Evolutionary conservation across 2,888 invertebrate genomes (phyloP).

Genomic region (Trichopria drosophilae): DNA sequence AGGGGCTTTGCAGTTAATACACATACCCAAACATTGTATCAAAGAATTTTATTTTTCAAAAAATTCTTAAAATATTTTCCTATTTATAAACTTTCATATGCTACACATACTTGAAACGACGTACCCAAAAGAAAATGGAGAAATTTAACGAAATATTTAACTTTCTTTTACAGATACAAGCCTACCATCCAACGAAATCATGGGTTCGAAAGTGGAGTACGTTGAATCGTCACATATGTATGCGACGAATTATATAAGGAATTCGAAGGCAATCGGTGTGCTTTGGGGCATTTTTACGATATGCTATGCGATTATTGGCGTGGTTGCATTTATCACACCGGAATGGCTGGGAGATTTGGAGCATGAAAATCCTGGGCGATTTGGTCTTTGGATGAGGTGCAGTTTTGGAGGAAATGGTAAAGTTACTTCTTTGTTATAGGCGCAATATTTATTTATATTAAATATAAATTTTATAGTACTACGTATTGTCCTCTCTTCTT

Average conservation of each 20-base stretch:
- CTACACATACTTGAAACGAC: not conserved
- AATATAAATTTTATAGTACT: too few species aligned
- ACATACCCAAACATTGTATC: too few species aligned
- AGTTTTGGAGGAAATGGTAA: conserved; percentile 59
- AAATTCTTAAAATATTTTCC: too few species aligned
- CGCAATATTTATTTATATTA: too few species aligned
- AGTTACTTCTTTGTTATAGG: too few species aligned
- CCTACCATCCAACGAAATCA: conserved; percentile 57
- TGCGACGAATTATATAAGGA: conserved; percentile 87
- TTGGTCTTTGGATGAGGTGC: conserved; percentile 91
- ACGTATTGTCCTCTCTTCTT: too few species aligned
- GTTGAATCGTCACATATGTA: conserved; percentile 89
- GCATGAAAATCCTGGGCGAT: conserved; percentile 85
- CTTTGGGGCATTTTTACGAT: conserved; percentile 98
- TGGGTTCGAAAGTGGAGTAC: conserved; percentile 92
- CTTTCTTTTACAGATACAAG: not conserved
- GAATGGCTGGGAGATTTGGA: conserved; percentile 87
- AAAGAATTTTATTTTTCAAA: too few species aligned
- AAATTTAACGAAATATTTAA: conserved; percentile 7
- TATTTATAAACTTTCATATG: not conserved
- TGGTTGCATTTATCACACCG: conserved; percentile 93
- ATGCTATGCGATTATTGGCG: conserved; percentile 93
- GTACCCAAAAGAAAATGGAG: not conserved
- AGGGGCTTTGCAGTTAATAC: too few species aligned
- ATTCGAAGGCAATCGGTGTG: conserved; percentile 93